Evolutionary conservation across 23 tunicate species (phyloP), one percentile per base, ranked within the genome.

Genomic region (Halocynthia aurantium): DNA sequence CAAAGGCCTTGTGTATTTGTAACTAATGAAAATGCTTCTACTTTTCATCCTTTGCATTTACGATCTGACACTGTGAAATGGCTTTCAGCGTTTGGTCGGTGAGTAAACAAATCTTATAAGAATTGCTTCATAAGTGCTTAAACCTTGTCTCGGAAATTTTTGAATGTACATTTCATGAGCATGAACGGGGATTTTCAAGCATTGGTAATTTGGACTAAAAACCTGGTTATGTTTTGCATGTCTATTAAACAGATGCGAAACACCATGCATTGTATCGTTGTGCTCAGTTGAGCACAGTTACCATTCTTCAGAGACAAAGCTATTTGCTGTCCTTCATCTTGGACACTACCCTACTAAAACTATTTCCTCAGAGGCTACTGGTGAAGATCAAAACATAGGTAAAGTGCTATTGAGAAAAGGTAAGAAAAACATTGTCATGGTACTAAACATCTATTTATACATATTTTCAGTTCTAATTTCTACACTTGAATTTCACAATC

Each of bases 41-140:
- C 44, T 31, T 65, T 55, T 7, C 85, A 81, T 54, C 87, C 87
- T 19, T 56, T 82, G 8, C 94, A 87, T 63, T 19, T 87, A n/a
- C n/a, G 58, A 40, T 19, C 86, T 8, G 87, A 87, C 61, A 82
- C 65, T 70, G 72, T 87, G 52, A 87, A 87, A 63, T 87, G 94
- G 94, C 71, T 68, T 50, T 71, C 94, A 1, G 58, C 50, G 2
- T 62, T 50, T 87, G 83, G 83, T 9, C 51, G 81, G 87, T 84
- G 57, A 56, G 79, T 75, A 55, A 15, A 10, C 11, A 15, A 7
- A 13, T 75, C 74, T 69, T 5, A 0, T 19, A 10, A 49, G 9
- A n/a, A 61, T 60, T 20, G 1, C 19, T 1, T 20, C 56, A 22
- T 22, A 2, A 61, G 62, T 51, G 77, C 64, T 12, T n/a, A 4